Base-by-base conservation (phyloP, 2,113 vertebrate species). In the Lycaon pictus region DNA sequence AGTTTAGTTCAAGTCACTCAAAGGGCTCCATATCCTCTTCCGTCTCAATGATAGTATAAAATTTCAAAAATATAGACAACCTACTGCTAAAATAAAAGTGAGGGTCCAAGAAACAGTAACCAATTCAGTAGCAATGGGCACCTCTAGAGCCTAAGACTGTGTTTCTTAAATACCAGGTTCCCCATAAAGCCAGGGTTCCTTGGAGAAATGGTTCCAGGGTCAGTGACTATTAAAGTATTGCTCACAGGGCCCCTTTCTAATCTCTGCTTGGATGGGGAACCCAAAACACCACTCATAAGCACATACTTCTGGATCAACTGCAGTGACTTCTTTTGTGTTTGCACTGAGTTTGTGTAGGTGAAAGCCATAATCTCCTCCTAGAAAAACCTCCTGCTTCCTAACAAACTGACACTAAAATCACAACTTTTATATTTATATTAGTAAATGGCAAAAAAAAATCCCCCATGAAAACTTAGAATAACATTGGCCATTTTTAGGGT, bases 351-450 rank as follows among this genome's bases (percentile, higher is more conserved):
- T 90, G n/a, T 27, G 22, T 90, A 82, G 10, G 37, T 91, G 77
- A 79, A 65, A 83, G 35, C 48, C 43, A 82, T 9, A 43, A 11
- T 84, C n/a, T 87, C 80, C 20, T 79, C 20, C 29, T 37, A 43
- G 1, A 91, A 95, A 87, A 88, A 76, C 12, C 58, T 72, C n/a
- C 56, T 81, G 43, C 72, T 93, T 97, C 60, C 58, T 76, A 82
- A 56, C 87, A 85, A 86, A 60, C 51, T 3, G 27, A 65, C 17
- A 62, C 16, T 93, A 60, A 65, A 86, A 86, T 87, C 43, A 87
- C 58, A 90, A 82, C 56, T 81, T 90, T 81, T 58, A 87, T 22
- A 37, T 32, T 74, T 90, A 86, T 12, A 4, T 67, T 82, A 87
- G 58, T 93, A 93, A 80, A 89, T 32, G 79, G 22, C 17, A 85